phyloP scores from a whole-genome alignment of 2,888 invertebrate species.

The Chrysomela aeneicollis region DNA sequence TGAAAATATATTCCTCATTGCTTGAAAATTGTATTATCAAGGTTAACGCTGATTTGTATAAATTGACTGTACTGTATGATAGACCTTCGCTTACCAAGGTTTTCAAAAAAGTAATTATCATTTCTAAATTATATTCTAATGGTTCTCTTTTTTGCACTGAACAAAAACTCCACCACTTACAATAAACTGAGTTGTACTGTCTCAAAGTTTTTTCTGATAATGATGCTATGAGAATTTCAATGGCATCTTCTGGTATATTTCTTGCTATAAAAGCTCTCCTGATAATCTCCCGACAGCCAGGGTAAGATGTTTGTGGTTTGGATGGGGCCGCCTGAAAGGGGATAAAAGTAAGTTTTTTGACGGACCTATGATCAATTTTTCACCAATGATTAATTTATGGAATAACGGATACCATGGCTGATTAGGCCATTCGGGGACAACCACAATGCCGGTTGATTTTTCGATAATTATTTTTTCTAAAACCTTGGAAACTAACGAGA shows the following conservation, averaged over 20 bases:
- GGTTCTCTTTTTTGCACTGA: background rate
- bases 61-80: background rate
- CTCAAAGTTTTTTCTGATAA: background rate
- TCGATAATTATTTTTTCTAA: slow-evolving; percentile 29
- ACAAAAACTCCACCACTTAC: background rate
- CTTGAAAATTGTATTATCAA: background rate
- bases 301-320: slow-evolving; percentile 3
- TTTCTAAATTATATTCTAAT: background rate
- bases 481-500: slow-evolving; percentile 21
- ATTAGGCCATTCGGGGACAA: background rate
- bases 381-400: background rate
- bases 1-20: slow-evolving; percentile 31
- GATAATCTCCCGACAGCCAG: slow-evolving; percentile 18
- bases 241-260: background rate
- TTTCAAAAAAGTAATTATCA: background rate
- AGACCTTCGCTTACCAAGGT: background rate
- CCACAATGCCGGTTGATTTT: slow-evolving; percentile 18
- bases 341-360: background rate
- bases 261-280: slow-evolving; percentile 4
- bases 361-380: background rate
- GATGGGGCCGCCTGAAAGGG: background rate
- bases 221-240: background rate
- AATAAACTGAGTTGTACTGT: background rate
- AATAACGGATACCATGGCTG: no score
- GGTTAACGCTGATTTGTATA: background rate